Evolutionary conservation across 2,797 vertebrate genomes (phyloP), one percentile per base, ranked within the genome.

Genomic region (Buceros bicornis): DNA sequence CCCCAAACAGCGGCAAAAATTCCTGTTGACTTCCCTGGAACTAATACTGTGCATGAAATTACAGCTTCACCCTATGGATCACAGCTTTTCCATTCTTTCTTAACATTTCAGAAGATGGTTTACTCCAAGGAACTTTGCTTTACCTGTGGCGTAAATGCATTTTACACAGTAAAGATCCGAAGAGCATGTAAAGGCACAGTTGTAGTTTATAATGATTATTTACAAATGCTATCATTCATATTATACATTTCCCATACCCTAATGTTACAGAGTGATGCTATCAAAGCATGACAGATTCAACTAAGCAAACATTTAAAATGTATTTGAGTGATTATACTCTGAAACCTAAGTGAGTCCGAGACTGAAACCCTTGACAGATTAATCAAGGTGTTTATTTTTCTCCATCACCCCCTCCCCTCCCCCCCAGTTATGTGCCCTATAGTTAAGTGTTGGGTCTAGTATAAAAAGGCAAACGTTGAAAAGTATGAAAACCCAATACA

Each of bases 111-210:
- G 60, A 80, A 67, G 40, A 45, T 47, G 21, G 10, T 29, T 10
- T 80, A 43, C 26, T 61, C 26, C 47, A 87, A 50, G 35, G 21
- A 86, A 17, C 24, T 31, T 77, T 48, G 31, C 80, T 89, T 93
- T 66, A 56, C 66, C 48, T 77, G 13, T 89, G 82, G 21, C 22
- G 37, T 71, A 83, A 87, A 74, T 74, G 47, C 15, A 20, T 77
- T 89, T 91, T 87, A 89, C 16, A 13, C 40, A 54, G 20, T 61
- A 81, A 81, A 93, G 45, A 78, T 82, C 42, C 89, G 69, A 92
- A 74, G 64, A 50, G 14, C 53, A 31, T 8, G 8, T 69, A 54
- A 80, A 67, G 53, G 21, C 4, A 1, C 33, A 14, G 8, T 33
- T 64, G 40, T 43, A 35, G 33, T 62, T 82, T 80, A 31, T 50